Conservation (phyloP, 2,888 invertebrate genomes). For the Piscicola geometra region DNA sequence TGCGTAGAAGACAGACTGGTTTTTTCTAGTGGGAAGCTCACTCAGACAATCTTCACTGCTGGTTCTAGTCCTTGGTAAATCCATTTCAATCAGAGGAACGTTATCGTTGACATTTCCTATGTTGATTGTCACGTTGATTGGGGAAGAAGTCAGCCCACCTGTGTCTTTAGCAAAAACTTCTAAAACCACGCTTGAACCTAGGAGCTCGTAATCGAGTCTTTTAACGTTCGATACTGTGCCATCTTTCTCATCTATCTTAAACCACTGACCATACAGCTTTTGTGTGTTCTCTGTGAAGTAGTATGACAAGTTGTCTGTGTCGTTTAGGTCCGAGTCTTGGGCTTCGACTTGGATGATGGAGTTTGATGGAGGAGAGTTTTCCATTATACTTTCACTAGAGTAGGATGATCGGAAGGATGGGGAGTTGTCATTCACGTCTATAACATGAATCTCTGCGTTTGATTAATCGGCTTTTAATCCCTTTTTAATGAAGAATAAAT, state of each 20-base stretch:
- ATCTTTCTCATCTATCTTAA: not conserved
- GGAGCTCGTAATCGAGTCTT: not conserved
- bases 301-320: not conserved
- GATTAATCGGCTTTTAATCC: no score
- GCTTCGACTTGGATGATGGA: not conserved
- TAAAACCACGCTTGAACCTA: not conserved
- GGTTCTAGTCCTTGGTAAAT: not conserved
- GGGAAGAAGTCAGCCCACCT: not conserved
- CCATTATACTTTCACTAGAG: not conserved
- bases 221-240: not conserved
- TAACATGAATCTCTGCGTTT: not conserved
- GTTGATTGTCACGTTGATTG: not conserved
- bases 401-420: conserved; percentile 4
- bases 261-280: not conserved
- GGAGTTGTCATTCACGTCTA: not conserved
- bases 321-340: not conserved
- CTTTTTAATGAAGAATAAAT: no score
- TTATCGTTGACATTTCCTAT: not conserved
- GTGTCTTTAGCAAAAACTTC: not conserved
- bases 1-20: not conserved
- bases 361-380: not conserved
- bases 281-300: not conserved
- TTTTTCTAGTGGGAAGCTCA: not conserved
- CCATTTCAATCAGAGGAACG: not conserved
- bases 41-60: not conserved